Conservation (phyloP, 2,797 vertebrate genomes). For the Oryzias sinensis region DNA sequence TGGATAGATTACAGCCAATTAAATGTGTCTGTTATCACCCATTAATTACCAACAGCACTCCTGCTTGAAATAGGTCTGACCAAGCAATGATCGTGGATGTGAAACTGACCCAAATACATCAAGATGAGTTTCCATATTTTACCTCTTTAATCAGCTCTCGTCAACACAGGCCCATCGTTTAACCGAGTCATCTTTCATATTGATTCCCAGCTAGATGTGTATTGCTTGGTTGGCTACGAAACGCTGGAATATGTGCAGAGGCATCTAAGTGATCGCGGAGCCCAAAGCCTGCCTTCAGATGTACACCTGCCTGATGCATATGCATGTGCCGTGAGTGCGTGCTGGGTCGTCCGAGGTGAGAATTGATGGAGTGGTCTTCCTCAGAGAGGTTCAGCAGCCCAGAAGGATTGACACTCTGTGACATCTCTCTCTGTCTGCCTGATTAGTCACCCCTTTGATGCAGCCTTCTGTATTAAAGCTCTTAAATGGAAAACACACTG, state of each 20-base stretch:
- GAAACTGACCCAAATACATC: conserved; percentile 79
- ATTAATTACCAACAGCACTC: conserved; percentile 68
- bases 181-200: conserved; percentile 47
- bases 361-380: conserved; percentile 52
- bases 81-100: conserved; percentile 48
- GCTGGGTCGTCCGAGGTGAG: conserved; percentile 52
- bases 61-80: conserved; percentile 68
- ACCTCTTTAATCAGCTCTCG: conserved; percentile 58
- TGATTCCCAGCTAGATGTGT: conserved; percentile 45
- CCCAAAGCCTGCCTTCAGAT: not conserved
- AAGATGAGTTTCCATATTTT: conserved; percentile 71
- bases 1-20: conserved; percentile 73
- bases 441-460: conserved; percentile 71
- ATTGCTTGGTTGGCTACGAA: conserved; percentile 9
- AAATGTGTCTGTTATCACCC: conserved; percentile 69
- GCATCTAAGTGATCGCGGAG: conserved; percentile 4
- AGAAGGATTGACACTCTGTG: conserved; percentile 65
- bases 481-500: conserved; percentile 42
- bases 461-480: conserved; percentile 55
- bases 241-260: conserved; percentile 4
- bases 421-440: conserved; percentile 62
- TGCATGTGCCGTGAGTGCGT: conserved; percentile 7
- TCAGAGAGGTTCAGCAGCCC: conserved; percentile 47
- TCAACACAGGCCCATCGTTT: conserved; percentile 54
- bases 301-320: not conserved